A percentile compares a stretch with the other conserved stretches of the same genome.
Conservation (phyloP, 37 sponge, comb jelly and placozoan genomes). For the Mnemiopsis leidyi region DNA sequence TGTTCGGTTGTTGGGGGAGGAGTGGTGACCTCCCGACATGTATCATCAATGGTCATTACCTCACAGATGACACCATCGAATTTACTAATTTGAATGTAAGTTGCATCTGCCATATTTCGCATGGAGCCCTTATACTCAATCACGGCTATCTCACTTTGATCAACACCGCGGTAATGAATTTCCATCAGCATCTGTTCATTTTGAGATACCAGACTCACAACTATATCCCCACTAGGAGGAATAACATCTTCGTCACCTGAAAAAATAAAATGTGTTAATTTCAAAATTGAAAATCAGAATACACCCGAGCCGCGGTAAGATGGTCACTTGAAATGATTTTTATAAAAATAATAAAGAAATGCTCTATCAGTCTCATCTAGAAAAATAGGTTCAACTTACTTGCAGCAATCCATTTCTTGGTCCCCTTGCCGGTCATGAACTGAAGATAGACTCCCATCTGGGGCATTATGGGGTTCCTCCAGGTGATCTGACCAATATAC, state of each 20-base stretch:
- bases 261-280: background rate
- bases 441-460: background rate
- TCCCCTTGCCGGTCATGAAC: background rate
- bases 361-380: too few species aligned
- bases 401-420: background rate
- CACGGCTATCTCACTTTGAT: background rate
- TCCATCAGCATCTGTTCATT: background rate
- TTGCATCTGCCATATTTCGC: background rate
- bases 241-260: constrained; percentile 13
- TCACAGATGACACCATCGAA: constrained; percentile 14
- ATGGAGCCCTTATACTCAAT: constrained; percentile 27
- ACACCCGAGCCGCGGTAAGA: too few species aligned
- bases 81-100: background rate
- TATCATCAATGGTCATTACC: background rate
- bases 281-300: too few species aligned
- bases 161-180: background rate
- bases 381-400: too few species aligned
- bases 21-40: background rate
- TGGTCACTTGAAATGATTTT: too few species aligned
- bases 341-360: too few species aligned
- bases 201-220: background rate
- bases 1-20: background rate
- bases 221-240: background rate
- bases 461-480: constrained; percentile 43
- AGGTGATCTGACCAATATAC: constrained; percentile 11